phyloP scores from a whole-genome alignment of 1,140 invertebrate genomes.

The Agrypnia vestita region DNA sequence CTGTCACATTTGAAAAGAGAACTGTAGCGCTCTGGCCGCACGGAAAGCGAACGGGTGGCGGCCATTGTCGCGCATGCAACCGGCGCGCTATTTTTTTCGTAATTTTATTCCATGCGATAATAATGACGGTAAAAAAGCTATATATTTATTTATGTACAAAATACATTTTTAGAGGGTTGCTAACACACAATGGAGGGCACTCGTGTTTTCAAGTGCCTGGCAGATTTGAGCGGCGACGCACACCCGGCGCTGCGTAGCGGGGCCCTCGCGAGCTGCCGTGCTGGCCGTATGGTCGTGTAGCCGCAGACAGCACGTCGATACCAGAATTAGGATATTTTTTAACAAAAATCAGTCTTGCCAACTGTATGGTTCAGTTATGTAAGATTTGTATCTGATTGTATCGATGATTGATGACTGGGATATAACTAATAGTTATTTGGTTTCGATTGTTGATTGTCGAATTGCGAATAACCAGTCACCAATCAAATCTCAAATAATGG shows the following conservation, averaged over 20 bases:
- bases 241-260: slow-evolving; percentile 48
- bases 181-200: slow-evolving; percentile 59
- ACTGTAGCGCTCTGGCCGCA: slow-evolving; percentile 23
- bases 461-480: too few relatives aligned
- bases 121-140: slow-evolving; percentile 59
- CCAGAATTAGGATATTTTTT: not conserved
- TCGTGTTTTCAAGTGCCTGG: slow-evolving; percentile 57
- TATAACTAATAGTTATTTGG: too few relatives aligned
- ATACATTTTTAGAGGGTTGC: slow-evolving; percentile 60
- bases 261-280: not conserved
- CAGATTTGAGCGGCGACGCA: slow-evolving; percentile 37
- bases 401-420: too few relatives aligned
- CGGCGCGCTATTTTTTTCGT: slow-evolving; percentile 22
- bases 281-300: too few relatives aligned
- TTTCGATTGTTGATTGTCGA: too few relatives aligned
- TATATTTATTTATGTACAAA: slow-evolving; percentile 61
- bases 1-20: slow-evolving; percentile 41
- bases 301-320: not conserved
- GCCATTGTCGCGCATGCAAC: slow-evolving; percentile 26
- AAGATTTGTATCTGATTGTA: too few relatives aligned
- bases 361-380: too few relatives aligned
- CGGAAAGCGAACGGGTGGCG: slow-evolving; percentile 41
- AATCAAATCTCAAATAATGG: too few relatives aligned
- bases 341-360: not conserved
- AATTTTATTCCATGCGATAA: slow-evolving; percentile 56